Evolutionary conservation across 2,888 invertebrate species (phyloP).

Genomic region (Orchestes rusci): DNA sequence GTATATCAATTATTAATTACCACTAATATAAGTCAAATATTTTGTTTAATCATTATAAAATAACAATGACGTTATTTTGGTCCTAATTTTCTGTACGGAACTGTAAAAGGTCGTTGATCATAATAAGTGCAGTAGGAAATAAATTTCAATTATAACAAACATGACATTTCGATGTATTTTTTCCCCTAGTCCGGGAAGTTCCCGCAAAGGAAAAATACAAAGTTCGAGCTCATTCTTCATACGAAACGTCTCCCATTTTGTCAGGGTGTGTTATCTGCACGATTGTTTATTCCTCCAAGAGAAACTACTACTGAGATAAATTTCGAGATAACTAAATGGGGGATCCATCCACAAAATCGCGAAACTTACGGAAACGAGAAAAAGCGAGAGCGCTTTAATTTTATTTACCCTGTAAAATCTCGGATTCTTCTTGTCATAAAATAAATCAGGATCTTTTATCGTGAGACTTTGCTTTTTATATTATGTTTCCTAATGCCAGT

Average conservation of each 20-base stretch:
- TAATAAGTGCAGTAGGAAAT: too few relatives aligned
- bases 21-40: too few relatives aligned
- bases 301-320: constrained; percentile 24
- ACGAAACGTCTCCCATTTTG: constrained; percentile 5
- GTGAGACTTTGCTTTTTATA: constrained; percentile 23
- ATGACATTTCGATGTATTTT: too few relatives aligned
- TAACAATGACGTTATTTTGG: too few relatives aligned
- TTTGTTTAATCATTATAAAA: too few relatives aligned
- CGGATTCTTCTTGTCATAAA: constrained; percentile 23
- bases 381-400: constrained; percentile 24
- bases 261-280: constrained; percentile 1
- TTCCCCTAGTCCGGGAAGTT: too few relatives aligned
- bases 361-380: constrained; percentile 23
- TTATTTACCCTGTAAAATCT: constrained; percentile 26
- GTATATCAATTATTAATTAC: too few relatives aligned
- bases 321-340: constrained; percentile 33
- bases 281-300: constrained; percentile 20
- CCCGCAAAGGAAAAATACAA: too few relatives aligned
- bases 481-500: constrained; percentile 23
- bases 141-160: too few relatives aligned
- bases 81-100: too few relatives aligned
- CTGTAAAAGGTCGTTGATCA: too few relatives aligned
- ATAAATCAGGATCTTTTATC: constrained; percentile 25
- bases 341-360: constrained; percentile 25
- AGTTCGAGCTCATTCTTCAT: constrained; percentile 12